These are phyloP conservation scores for Callithrix jacchus DNA, from an alignment of 2,113 vertebrate species.

Conservation along the genomic window DNA sequence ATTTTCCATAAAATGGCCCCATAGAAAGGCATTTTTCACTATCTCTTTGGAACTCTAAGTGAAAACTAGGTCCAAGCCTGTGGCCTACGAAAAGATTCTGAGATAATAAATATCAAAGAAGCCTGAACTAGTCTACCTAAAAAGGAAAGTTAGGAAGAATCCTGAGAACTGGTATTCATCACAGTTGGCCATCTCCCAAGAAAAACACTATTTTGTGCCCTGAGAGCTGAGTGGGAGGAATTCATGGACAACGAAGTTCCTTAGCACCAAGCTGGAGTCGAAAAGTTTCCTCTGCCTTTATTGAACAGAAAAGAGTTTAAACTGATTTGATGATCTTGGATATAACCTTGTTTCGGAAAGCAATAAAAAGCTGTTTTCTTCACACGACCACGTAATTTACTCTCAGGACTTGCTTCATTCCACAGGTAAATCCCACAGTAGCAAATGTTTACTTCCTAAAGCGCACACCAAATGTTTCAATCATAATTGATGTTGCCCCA, in stretches of 20 bases:
- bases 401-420: constrained; percentile 31
- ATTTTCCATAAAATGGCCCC: background rate
- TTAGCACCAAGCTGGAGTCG: background rate
- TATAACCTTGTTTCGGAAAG: constrained; percentile 59
- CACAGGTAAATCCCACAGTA: constrained; percentile 66
- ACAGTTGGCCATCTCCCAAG: constrained; percentile 40
- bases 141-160: constrained; percentile 27
- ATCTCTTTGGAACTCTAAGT: background rate
- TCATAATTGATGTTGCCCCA: background rate
- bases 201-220: background rate
- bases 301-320: constrained; percentile 1
- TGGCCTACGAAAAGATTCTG: background rate
- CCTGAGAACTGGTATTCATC: background rate
- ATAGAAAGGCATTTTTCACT: background rate
- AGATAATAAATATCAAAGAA: background rate
- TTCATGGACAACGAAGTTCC: background rate
- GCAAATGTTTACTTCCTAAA: constrained; percentile 8
- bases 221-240: background rate
- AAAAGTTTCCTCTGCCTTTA: constrained; percentile 14
- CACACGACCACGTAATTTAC: constrained; percentile 54
- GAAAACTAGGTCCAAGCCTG: background rate
- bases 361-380: constrained; percentile 26
- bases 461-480: constrained; percentile 26
- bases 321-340: background rate
- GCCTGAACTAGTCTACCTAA: background rate